Evolutionary conservation across 2,888 invertebrate species (phyloP).

Genomic region (Malthinus seriepunctatus): DNA sequence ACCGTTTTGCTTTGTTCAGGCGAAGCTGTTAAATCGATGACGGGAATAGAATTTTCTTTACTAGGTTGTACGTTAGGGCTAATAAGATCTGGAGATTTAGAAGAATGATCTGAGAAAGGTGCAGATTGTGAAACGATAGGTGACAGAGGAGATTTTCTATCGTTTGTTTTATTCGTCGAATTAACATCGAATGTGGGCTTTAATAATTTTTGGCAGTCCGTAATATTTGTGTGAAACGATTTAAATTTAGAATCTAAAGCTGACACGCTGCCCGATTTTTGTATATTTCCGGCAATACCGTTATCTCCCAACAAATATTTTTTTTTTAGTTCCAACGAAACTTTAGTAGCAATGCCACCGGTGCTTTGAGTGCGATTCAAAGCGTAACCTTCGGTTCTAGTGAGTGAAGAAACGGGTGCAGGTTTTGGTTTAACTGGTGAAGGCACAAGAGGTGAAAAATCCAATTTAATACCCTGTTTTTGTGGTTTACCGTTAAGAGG

Average conservation of each 20-base stretch:
- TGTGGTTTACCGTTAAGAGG: slow-evolving; percentile 50
- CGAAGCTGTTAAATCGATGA: slow-evolving; percentile 23
- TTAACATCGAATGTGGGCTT: slow-evolving; percentile 75
- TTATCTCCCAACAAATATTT: slow-evolving; percentile 79
- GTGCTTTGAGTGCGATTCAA: slow-evolving; percentile 84
- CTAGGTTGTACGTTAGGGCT: slow-evolving; percentile 1
- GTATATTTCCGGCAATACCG: slow-evolving; percentile 68
- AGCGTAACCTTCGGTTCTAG: slow-evolving; percentile 71
- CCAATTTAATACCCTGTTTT: slow-evolving; percentile 50
- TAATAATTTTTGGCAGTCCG: slow-evolving; percentile 84
- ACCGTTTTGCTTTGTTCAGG: slow-evolving; percentile 28
- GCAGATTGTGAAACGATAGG: slow-evolving; percentile 38
- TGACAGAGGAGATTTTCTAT: slow-evolving; percentile 50
- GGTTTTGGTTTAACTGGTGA: slow-evolving; percentile 43
- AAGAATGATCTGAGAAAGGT: slow-evolving; percentile 11
- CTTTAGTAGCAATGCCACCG: slow-evolving; percentile 85
- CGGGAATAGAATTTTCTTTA: slow-evolving; percentile 18
- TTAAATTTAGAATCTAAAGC: slow-evolving; percentile 83
- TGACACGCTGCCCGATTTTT: slow-evolving; percentile 82
- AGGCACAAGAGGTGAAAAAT: slow-evolving; percentile 52
- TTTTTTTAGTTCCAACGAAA: slow-evolving; percentile 84
- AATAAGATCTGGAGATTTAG: slow-evolving; percentile 14
- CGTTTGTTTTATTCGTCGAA: slow-evolving; percentile 57
- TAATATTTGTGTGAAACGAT: slow-evolving; percentile 82
- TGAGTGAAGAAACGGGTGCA: slow-evolving; percentile 40